Percentiles rank a stretch among this genome's conserved stretches.
phyloP scores from a whole-genome alignment of 2,113 vertebrate species.

The Oreotrochilus melanogaster region DNA sequence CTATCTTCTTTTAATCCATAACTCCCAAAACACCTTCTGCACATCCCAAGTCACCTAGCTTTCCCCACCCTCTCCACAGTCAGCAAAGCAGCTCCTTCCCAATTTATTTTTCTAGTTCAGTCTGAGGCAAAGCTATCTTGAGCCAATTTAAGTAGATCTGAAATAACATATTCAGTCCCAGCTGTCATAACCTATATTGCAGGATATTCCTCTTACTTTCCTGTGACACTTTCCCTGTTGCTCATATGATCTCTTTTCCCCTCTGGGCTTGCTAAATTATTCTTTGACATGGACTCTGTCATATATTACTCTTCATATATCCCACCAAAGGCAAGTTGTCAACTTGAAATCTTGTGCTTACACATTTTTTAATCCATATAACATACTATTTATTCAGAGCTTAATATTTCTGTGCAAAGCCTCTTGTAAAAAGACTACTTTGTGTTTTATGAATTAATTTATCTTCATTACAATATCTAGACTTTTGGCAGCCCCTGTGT shows the following conservation, averaged over 20 bases:
- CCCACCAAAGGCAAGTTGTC: background rate
- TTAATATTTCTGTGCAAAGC: background rate
- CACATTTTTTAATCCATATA: background rate
- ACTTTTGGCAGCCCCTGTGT: background rate
- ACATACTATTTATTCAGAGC: background rate
- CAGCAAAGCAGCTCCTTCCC: background rate
- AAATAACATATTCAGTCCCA: slow-evolving; percentile 22
- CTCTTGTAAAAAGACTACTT: background rate
- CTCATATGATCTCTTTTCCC: background rate
- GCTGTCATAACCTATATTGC: slow-evolving; percentile 37
- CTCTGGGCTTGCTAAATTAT: background rate
- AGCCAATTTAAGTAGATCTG: background rate
- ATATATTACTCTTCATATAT: background rate
- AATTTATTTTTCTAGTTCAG: slow-evolving; percentile 55
- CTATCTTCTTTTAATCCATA: slow-evolving; percentile 33
- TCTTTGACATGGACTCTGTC: background rate
- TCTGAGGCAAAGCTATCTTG: background rate
- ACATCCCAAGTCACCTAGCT: slow-evolving; percentile 56
- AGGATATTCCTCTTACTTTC: background rate
- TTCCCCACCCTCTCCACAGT: slow-evolving; percentile 10
- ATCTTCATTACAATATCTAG: background rate
- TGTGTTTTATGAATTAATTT: background rate
- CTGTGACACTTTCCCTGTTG: background rate
- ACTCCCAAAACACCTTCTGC: slow-evolving; percentile 40
- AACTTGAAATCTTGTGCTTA: background rate